phyloP scores from a whole-genome alignment of 2,113 vertebrate genomes.

The Percina caprodes region DNA sequence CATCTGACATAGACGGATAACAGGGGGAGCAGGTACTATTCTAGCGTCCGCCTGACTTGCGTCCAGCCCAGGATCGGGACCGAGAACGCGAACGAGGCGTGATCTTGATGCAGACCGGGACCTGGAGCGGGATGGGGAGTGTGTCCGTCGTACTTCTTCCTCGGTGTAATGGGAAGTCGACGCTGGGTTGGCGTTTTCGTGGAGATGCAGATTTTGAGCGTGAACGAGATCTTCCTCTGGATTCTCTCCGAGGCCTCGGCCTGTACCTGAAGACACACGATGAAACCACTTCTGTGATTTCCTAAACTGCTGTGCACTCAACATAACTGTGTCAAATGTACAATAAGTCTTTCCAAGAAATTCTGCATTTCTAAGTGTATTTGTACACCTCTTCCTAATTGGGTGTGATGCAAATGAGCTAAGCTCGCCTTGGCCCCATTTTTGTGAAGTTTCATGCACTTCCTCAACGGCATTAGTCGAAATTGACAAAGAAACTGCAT shows the following conservation, averaged over 20 bases:
- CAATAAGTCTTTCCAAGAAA: not conserved
- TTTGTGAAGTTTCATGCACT: too few species aligned
- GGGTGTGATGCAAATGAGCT: too few species aligned
- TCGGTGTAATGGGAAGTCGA: conserved; percentile 83
- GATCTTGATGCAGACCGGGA: conserved; percentile 94
- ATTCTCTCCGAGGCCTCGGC: conserved; percentile 86
- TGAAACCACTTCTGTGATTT: not conserved
- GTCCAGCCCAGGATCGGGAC: conserved; percentile 95
- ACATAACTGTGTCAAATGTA: not conserved
- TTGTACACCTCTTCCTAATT: not conserved
- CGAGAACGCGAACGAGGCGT: conserved; percentile 77
- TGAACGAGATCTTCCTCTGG: conserved; percentile 82
- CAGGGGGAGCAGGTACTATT: not conserved
- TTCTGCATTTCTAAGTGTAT: not conserved
- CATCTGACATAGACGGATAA: conserved; percentile 9
- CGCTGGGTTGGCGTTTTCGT: conserved; percentile 83
- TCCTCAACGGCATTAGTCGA: too few species aligned
- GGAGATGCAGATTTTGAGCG: conserved; percentile 89
- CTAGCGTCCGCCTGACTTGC: conserved; percentile 95
- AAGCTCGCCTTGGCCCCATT: too few species aligned
- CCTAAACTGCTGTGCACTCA: not conserved
- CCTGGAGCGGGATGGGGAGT: conserved; percentile 74
- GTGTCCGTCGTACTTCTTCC: conserved; percentile 81
- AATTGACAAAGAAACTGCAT: too few species aligned
- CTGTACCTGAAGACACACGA: conserved; percentile 82